A percentile compares a stretch with the other conserved stretches of the same genome.
Evolutionary conservation across 1,140 invertebrate genomes (phyloP).

Genomic region (Macrobrachium rosenbergii): DNA sequence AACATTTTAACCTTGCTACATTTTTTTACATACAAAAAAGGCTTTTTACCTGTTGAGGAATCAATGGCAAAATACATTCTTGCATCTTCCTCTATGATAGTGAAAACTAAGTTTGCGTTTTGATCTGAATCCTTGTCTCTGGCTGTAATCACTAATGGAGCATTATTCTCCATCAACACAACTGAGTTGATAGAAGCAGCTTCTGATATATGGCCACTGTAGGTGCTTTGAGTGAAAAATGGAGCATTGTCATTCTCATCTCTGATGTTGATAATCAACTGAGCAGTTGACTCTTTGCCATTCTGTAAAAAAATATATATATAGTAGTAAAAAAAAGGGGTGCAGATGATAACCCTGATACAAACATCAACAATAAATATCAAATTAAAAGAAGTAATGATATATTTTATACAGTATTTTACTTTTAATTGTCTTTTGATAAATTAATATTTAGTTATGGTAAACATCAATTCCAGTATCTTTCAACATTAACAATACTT

Average conservation of each 20-base stretch:
- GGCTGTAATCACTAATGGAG: constrained; percentile 87
- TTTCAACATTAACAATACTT: too few relatives aligned
- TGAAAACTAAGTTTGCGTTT: constrained; percentile 82
- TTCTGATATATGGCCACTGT: constrained; percentile 84
- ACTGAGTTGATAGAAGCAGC: constrained; percentile 90
- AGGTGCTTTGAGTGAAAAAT: constrained; percentile 78
- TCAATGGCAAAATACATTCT: constrained; percentile 86
- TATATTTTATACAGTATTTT: too few relatives aligned
- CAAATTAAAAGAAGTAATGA: too few relatives aligned
- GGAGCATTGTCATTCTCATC: constrained; percentile 87
- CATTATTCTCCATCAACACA: constrained; percentile 77
- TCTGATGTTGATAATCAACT: constrained; percentile 71
- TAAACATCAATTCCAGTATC: too few relatives aligned
- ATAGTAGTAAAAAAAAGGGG: neutral
- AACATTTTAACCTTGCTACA: constrained; percentile 44
- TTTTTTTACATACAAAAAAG: constrained; percentile 65
- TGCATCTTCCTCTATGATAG: constrained; percentile 84
- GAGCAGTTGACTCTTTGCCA: constrained; percentile 66
- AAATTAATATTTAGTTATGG: too few relatives aligned
- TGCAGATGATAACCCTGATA: too few relatives aligned
- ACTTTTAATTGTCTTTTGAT: too few relatives aligned
- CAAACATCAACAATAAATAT: too few relatives aligned
- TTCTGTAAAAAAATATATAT: constrained; percentile 35
- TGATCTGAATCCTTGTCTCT: constrained; percentile 85
- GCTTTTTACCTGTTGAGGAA: constrained; percentile 77